Base-by-base conservation (phyloP, 1,140 invertebrate species). In the Lutraria rhynchaena region DNA sequence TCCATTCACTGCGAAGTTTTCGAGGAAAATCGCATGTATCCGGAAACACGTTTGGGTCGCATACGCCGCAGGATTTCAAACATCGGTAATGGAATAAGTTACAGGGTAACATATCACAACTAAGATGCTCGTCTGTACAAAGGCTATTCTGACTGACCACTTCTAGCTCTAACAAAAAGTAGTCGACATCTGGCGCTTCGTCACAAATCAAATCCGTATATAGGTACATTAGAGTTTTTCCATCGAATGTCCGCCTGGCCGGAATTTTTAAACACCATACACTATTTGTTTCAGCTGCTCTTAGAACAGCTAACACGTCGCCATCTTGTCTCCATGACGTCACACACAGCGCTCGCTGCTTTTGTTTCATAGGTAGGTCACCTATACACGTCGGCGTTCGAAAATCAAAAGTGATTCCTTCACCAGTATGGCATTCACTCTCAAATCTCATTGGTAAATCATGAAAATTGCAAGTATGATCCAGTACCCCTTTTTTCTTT, bases 401-500 rank as follows among this genome's bases (percentile, higher is more conserved):
- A 55, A 84, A 89, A 46, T 89, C 69, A 70, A 89, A 87, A 9
- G 60, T 81, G 4, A 87, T 78, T 0, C 87, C 87, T 71, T 89
- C 87, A 3, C 87, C 87, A 15, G 58, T 82, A 7, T 85, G 51
- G 57, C 87, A 89, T 60, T 89, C 87, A 44, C 81, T 83, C 60
- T 89, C 87, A 57, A 89, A 67, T 60, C 87, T 74, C 87, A 89
- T 89, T 11, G 87, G 87, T 15, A 87, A 29, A 22, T 86, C 82
- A 78, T 85, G 84, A 27, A 83, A 82, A 67, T 89, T 89, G 51
- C 87, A 89, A 1, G 78, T 78, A 75, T 86, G 86, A 22, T 76
- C 76, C 0, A 69, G 67, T 0, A 71, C 53, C 3, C 75, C 24
- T 17, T 80, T 83, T 29, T 86, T 80, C 4, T 44, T 71, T 22